Evolutionary conservation across 2,797 vertebrate species (phyloP).

Genomic region (Pachyuromys duprasi): DNA sequence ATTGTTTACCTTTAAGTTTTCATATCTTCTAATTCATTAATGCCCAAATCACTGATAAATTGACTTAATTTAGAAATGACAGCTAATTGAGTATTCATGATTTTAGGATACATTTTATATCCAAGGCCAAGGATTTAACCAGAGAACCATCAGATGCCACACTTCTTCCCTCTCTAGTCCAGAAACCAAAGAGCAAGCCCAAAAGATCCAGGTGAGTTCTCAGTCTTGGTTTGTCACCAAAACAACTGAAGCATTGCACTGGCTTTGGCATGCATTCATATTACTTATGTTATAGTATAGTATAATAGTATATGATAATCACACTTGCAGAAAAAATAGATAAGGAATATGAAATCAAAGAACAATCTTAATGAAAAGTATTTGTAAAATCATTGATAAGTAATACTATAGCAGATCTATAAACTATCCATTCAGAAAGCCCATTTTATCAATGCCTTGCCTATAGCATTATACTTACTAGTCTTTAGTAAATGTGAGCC

Average conservation of each 20-base stretch:
- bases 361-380: neutral
- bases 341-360: neutral
- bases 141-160: neutral
- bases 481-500: neutral
- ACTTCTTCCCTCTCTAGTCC: neutral
- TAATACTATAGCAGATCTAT: neutral
- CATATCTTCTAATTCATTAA: neutral
- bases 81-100: neutral
- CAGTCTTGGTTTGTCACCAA: neutral
- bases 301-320: neutral
- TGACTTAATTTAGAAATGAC: neutral
- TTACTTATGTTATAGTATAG: neutral
- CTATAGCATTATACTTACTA: neutral
- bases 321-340: neutral
- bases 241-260: neutral
- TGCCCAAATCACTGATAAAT: neutral
- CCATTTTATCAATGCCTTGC: neutral
- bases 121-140: neutral
- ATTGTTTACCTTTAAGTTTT: neutral
- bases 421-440: neutral
- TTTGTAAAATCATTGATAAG: neutral
- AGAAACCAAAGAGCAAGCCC: neutral
- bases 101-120: neutral
- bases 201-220: neutral
- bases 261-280: neutral